Evolutionary conservation across 2,797 vertebrate genomes (phyloP).

Genomic region (Botia almorhae): DNA sequence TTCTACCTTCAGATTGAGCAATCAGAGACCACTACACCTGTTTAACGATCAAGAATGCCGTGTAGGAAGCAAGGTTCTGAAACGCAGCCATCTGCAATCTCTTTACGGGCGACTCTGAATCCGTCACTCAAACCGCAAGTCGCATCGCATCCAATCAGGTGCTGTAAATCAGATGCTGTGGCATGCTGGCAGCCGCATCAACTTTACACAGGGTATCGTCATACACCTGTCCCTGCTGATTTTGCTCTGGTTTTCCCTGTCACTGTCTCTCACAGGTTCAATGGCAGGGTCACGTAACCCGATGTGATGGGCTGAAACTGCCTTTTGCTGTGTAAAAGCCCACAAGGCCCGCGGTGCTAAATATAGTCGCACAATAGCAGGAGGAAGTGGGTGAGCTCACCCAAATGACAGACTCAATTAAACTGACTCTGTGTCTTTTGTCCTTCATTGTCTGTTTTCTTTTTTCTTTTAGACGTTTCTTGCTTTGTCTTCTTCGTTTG

Average conservation of each 20-base stretch:
- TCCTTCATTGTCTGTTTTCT: conserved; percentile 34
- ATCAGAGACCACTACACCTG: background rate
- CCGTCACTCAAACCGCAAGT: conserved; percentile 16
- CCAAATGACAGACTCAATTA: conserved; percentile 39
- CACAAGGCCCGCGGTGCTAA: conserved; percentile 34
- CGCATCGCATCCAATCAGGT: conserved; percentile 27
- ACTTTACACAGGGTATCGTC: conserved; percentile 2
- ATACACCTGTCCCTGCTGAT: conserved; percentile 33
- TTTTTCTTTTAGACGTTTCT: conserved; percentile 5
- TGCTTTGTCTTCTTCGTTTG: background rate
- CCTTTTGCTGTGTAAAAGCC: background rate
- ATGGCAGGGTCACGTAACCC: conserved; percentile 10
- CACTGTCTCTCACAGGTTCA: background rate
- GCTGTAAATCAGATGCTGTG: too few species aligned
- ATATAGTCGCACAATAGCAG: conserved; percentile 40
- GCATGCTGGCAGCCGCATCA: background rate
- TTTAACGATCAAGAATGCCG: background rate
- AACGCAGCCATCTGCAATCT: background rate
- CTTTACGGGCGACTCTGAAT: background rate
- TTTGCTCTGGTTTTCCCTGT: conserved; percentile 11
- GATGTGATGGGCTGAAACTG: conserved; percentile 42
- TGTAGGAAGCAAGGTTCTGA: conserved; percentile 1
- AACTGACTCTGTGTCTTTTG: background rate
- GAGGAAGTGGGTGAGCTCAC: conserved; percentile 37
- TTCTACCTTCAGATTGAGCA: background rate